Evolutionary conservation across 1,140 invertebrate species (phyloP).

Genomic region (Drosophila rufa): DNA sequence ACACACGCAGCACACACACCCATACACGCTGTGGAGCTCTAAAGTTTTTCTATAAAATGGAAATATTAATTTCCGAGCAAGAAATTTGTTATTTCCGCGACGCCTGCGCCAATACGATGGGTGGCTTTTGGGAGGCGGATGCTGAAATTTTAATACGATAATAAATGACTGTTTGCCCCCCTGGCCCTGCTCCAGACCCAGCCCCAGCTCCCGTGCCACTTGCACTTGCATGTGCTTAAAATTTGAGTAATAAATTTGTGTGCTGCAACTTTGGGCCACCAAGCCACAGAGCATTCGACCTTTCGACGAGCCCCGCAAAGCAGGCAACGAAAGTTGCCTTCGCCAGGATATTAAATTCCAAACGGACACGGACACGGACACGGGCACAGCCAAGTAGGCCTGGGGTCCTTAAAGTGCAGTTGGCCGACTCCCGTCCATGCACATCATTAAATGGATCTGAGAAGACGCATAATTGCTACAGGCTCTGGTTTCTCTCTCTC

Average conservation of each 20-base stretch:
- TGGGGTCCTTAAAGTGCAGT: slow-evolving; percentile 30
- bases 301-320: slow-evolving; percentile 30
- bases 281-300: slow-evolving; percentile 28
- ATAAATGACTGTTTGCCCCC: slow-evolving; percentile 59
- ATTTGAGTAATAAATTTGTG: slow-evolving; percentile 66
- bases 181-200: not conserved
- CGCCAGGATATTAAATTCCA: slow-evolving; percentile 54
- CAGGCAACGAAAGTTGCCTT: slow-evolving; percentile 37
- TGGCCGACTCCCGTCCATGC: slow-evolving; percentile 25
- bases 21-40: slow-evolving; percentile 16
- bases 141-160: slow-evolving; percentile 77
- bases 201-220: slow-evolving; percentile 6
- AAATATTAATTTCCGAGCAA: slow-evolving; percentile 83
- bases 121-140: slow-evolving; percentile 7
- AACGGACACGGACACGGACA: not conserved
- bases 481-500: slow-evolving; percentile 22
- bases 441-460: slow-evolving; percentile 56
- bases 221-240: slow-evolving; percentile 42
- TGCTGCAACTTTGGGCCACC: slow-evolving; percentile 54
- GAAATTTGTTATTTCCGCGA: slow-evolving; percentile 82
- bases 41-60: slow-evolving; percentile 79
- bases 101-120: slow-evolving; percentile 54
- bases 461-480: slow-evolving; percentile 46
- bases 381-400: slow-evolving; percentile 2
- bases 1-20: not conserved